These are phyloP conservation scores for Clarias macrocephalus DNA, from an alignment of 2,113 vertebrate genomes.

Conservation along the genomic window DNA sequence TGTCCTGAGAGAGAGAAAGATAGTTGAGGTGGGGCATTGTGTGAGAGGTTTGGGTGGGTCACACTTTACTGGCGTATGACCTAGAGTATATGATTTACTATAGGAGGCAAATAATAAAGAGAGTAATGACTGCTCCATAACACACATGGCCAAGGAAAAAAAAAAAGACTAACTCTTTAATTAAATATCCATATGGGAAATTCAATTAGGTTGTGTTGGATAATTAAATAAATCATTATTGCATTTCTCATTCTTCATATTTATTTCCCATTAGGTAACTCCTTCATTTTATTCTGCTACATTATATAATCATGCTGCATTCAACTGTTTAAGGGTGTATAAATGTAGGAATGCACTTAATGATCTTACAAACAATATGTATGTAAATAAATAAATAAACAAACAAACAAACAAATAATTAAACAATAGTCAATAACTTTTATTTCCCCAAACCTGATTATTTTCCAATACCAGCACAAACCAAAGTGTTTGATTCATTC, in stretches of 20 bases:
- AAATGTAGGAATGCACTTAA: not conserved
- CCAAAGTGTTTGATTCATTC: not conserved
- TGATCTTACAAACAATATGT: not conserved
- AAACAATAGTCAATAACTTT: not conserved
- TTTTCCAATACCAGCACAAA: not conserved
- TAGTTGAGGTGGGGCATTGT: not conserved
- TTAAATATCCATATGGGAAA: slow-evolving; percentile 46
- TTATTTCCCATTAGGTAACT: slow-evolving; percentile 36
- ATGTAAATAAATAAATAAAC: no score
- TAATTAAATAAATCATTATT: slow-evolving; percentile 40
- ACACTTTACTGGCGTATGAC: not conserved
- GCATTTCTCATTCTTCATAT: slow-evolving; percentile 23
- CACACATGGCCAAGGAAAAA: slow-evolving; percentile 17
- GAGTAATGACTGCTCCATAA: not conserved
- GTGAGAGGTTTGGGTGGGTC: not conserved
- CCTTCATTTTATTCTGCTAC: slow-evolving; percentile 12
- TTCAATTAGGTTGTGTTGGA: slow-evolving; percentile 41
- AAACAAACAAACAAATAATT: no score
- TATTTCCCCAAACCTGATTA: not conserved
- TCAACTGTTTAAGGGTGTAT: not conserved
- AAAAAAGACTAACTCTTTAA: slow-evolving; percentile 14
- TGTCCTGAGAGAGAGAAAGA: not conserved
- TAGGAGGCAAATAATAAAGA: not conserved
- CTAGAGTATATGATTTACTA: not conserved
- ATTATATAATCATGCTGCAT: slow-evolving; percentile 16